A percentile compares a stretch with the other conserved stretches of the same genome.
Evolutionary conservation across 1,140 invertebrate species (phyloP).

Genomic region (Penaeus chinensis): DNA sequence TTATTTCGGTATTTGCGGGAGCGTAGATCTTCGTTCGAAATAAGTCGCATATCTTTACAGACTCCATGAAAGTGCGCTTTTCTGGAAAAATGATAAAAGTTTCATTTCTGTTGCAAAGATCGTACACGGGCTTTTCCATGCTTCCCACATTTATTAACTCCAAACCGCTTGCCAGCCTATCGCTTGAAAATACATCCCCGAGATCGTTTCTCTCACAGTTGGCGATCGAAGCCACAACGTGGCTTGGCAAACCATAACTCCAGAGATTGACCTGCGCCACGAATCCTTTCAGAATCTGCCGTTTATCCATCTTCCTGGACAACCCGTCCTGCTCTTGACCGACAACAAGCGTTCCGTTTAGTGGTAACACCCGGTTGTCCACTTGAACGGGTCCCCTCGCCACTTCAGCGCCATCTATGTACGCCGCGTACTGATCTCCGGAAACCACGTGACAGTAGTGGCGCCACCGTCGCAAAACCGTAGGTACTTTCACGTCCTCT

Average conservation of each 20-base stretch:
- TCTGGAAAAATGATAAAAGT: constrained; percentile 29
- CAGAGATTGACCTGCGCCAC: constrained; percentile 13
- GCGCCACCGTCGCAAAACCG: constrained; percentile 23
- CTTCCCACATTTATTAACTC: background rate
- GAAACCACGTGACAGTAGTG: constrained; percentile 33
- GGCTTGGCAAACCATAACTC: background rate
- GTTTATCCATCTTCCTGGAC: background rate
- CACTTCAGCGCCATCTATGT: constrained; percentile 1
- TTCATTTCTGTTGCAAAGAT: constrained; percentile 1
- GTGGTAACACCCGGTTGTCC: constrained; percentile 7
- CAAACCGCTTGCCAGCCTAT: background rate
- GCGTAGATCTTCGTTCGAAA: background rate
- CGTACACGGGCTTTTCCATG: background rate
- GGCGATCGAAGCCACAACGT: background rate
- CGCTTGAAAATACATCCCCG: constrained; percentile 24
- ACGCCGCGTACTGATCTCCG: constrained; percentile 19
- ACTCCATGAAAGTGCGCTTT: background rate
- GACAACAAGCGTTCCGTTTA: constrained; percentile 10
- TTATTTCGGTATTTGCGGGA: background rate
- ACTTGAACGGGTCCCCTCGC: background rate
- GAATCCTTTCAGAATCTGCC: constrained; percentile 22
- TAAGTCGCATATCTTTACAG: background rate
- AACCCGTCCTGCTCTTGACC: constrained; percentile 28
- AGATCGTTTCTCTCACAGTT: background rate
- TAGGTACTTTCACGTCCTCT: background rate